Conservation (phyloP, 2,888 invertebrate genomes). For the Ephialtes manifestator region DNA sequence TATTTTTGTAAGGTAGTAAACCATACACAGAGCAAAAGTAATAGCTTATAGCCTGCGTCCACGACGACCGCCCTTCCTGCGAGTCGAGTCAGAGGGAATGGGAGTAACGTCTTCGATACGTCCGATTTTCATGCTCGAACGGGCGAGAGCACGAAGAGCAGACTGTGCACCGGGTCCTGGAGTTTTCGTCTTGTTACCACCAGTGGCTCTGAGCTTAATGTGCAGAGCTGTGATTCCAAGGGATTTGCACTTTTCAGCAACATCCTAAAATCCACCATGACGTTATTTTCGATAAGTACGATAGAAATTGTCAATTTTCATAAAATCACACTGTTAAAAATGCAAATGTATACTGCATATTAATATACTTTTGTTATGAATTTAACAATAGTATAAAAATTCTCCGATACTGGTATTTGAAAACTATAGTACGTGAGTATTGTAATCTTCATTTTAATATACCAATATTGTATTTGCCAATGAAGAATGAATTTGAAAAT, state of each 20-base stretch:
- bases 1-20: conserved; percentile 68
- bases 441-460: too few relatives aligned
- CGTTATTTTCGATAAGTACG: not conserved
- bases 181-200: conserved; percentile 99
- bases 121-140: conserved; percentile 99
- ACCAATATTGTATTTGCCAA: too few relatives aligned
- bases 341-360: too few relatives aligned
- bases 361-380: too few relatives aligned
- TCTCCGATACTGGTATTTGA: too few relatives aligned
- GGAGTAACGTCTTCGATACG: conserved; percentile 99
- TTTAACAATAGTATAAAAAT: too few relatives aligned
- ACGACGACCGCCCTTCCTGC: conserved; percentile 99
- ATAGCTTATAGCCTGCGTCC: conserved; percentile 98
- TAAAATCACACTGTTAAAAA: too few relatives aligned
- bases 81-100: conserved; percentile 99
- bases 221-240: conserved; percentile 99
- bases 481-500: too few relatives aligned
- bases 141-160: conserved; percentile 98
- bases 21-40: conserved; percentile 73
- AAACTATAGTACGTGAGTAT: too few relatives aligned
- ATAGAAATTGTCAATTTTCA: not conserved
- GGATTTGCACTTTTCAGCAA: conserved; percentile 99
- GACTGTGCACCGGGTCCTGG: conserved; percentile 99
- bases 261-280: conserved; percentile 90
- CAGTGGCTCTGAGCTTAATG: conserved; percentile 99